phyloP scores from a whole-genome alignment of 2,888 invertebrate genomes.

The Trachelus tabidus region DNA sequence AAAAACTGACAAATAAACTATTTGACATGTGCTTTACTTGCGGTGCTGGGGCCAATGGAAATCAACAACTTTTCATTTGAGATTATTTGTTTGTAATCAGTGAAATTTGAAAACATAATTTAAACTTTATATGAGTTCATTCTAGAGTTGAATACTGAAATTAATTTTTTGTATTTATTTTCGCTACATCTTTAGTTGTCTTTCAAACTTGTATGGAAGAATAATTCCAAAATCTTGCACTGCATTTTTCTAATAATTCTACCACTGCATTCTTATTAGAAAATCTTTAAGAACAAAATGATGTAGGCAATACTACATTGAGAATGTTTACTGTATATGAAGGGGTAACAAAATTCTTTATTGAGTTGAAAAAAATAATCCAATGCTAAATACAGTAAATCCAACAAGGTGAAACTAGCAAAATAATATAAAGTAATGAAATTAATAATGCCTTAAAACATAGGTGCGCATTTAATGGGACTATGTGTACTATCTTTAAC shows the following conservation, averaged over 20 bases:
- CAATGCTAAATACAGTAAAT: background rate
- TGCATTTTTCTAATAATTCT: constrained; percentile 1
- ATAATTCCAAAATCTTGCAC: constrained; percentile 14
- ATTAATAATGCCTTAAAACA: constrained; percentile 47
- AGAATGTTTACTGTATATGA: constrained; percentile 14
- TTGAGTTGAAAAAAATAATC: constrained; percentile 3
- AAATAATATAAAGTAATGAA: background rate
- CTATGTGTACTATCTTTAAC: constrained; percentile 22
- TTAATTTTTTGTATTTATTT: constrained; percentile 4
- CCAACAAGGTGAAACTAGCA: background rate
- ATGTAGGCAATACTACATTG: background rate
- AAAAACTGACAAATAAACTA: constrained; percentile 23
- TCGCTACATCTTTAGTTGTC: background rate
- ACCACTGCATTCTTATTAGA: background rate
- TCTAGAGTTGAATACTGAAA: background rate
- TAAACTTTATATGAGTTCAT: constrained; percentile 1
- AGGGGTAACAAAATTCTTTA: constrained; percentile 16
- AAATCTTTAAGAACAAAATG: background rate
- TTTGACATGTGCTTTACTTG: constrained; percentile 24
- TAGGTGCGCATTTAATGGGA: constrained; percentile 36
- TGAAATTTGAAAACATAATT: constrained; percentile 22
- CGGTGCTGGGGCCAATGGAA: constrained; percentile 35
- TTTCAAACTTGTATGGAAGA: background rate
- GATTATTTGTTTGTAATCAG: constrained; percentile 17
- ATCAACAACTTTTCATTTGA: constrained; percentile 20